Evolutionary conservation across 1,140 invertebrate species (phyloP).

Genomic region (Diachasma alloeum): DNA sequence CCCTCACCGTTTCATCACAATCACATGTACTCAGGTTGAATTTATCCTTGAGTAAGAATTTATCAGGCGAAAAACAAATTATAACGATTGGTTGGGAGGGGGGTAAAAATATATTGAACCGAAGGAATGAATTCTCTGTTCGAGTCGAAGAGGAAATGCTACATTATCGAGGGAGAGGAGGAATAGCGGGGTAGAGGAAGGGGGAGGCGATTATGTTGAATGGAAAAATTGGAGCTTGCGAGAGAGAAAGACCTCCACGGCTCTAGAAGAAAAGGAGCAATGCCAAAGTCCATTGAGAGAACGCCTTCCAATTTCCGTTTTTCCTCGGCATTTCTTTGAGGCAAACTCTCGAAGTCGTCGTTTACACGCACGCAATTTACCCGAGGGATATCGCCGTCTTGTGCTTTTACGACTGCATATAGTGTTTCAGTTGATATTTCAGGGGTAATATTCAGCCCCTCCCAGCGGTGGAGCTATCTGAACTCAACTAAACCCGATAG

Average conservation of each 20-base stretch:
- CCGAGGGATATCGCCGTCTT: neutral
- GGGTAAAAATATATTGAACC: neutral
- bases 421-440: neutral
- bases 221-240: neutral
- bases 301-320: conserved; percentile 5
- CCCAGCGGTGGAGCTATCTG: neutral
- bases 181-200: neutral
- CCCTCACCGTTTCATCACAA: neutral
- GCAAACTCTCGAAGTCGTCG: neutral
- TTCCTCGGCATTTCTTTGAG: neutral
- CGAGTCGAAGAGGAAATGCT: neutral
- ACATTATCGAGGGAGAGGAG: neutral
- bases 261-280: neutral
- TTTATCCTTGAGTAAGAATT: neutral
- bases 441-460: neutral
- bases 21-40: neutral
- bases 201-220: neutral
- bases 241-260: neutral
- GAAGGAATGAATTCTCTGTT: neutral
- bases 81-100: neutral
- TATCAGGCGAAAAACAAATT: neutral
- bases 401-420: neutral
- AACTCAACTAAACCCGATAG: neutral
- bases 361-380: conserved; percentile 5
- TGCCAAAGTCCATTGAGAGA: neutral